Evolutionary conservation across 2,888 invertebrate species (phyloP), one percentile per base, ranked within the genome.

Genomic region (Glaucopsyche alexis): DNA sequence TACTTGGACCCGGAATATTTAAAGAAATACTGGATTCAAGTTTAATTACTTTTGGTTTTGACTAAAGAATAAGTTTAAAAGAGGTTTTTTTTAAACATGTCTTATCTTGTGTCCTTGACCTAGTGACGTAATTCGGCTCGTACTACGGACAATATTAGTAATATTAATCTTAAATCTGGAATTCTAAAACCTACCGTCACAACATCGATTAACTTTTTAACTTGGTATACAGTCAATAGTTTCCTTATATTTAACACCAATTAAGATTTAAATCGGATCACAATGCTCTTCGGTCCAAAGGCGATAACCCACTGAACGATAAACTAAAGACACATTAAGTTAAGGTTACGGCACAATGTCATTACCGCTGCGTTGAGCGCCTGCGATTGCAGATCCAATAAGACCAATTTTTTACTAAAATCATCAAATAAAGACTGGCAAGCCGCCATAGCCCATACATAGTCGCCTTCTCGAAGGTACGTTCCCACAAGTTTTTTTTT

Each of bases 281-380:
- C 60, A 14, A 19, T 60, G 14, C 13, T 29, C 6, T 4, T 38
- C 19, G 60, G 29, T 19, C 60, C 7, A 60, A 60, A 38, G 29
- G 29, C 19, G 29, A 60, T 60, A 60, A 60, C 60, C 60, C 29
- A 60, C 60, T 60, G 29, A 38, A 60, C 60, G 60, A 60, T 60
- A 60, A 55, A 55, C 19, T 19, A 47, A 29, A 8, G 47, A 29
- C 16, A 19, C 55, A 19, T 55, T 9, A 16, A 8, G 55, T 29
- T 29, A 60, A 11, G 60, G 60, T 60, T 60, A 60, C 13, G 29
- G 19, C 29, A 60, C 29, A 60, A 60, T 60, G 13, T 60, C 60
- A 60, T 60, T 19, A 29, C 9, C 29, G 14, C 29, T 60, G 14
- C 29, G 60, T 13, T 13, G 52, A 29, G 60, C 29, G 29, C 14